A percentile compares a stretch with the other conserved stretches of the same genome.
Conservation (phyloP, 2,888 invertebrate genomes). For the Hoplodrina blanda region DNA sequence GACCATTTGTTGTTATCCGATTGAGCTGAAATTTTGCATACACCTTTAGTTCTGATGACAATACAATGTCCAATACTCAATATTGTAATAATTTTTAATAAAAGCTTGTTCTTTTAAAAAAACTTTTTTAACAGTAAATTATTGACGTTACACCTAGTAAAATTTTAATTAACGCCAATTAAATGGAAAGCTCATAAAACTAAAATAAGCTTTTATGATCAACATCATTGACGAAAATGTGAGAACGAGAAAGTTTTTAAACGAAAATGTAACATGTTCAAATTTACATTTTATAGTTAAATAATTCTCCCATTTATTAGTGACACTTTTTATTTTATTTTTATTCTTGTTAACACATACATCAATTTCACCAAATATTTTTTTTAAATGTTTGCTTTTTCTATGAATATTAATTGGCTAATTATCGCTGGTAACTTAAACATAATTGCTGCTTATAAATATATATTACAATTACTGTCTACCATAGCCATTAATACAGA, state of each 20-base stretch:
- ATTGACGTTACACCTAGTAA: constrained; percentile 16
- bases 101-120: no score
- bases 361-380: constrained; percentile 13
- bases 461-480: constrained; percentile 33
- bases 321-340: constrained; percentile 17
- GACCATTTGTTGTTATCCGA: no score
- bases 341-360: constrained; percentile 13
- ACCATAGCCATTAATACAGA: constrained; percentile 42
- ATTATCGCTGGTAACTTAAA: constrained; percentile 40
- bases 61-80: no score
- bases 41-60: no score
- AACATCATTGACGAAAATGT: constrained; percentile 44
- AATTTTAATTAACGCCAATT: constrained; percentile 30
- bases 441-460: constrained; percentile 42
- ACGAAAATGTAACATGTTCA: constrained; percentile 26
- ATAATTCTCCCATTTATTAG: constrained; percentile 12
- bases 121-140: no score
- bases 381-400: constrained; percentile 46
- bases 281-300: constrained; percentile 30
- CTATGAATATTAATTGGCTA: constrained; percentile 55
- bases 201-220: constrained; percentile 40
- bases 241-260: constrained; percentile 38
- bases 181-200: constrained; percentile 41
- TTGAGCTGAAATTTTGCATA: no score
- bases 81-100: no score